Percentiles rank a stretch among this genome's conserved stretches.
Conservation (phyloP, 2,113 vertebrate species). For the Saccopteryx bilineata region DNA sequence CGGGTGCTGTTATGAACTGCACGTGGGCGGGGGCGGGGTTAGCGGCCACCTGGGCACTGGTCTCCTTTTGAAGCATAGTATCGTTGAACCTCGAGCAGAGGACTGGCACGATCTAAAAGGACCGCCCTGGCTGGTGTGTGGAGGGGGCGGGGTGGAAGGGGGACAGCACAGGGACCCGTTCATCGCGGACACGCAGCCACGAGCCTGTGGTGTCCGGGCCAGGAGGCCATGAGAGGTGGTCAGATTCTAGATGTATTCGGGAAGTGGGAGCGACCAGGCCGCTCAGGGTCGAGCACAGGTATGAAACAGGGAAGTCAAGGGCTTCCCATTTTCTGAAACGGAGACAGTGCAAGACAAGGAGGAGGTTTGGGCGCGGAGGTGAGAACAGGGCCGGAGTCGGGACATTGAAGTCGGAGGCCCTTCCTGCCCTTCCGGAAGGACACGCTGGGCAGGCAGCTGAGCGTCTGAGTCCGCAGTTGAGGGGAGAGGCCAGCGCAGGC, state of each 20-base stretch:
- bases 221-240: fast-evolving
- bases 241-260: fast-evolving
- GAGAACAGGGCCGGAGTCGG: background rate
- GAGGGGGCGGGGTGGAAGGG: background rate
- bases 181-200: fast-evolving
- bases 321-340: background rate
- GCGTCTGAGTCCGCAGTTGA: too few species aligned
- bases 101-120: background rate
- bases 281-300: too few species aligned
- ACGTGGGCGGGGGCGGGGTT: too few species aligned
- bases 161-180: too few species aligned
- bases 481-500: background rate
- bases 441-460: too few species aligned
- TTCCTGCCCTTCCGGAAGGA: background rate
- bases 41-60: fast-evolving
- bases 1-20: background rate
- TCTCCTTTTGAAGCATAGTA: background rate
- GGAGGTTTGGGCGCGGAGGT: too few species aligned
- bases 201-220: background rate
- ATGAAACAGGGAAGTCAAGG: background rate
- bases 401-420: background rate
- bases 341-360: background rate
- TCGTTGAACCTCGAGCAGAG: background rate
- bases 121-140: background rate
- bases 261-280: too few species aligned